Conservation (phyloP, 2,797 vertebrate species). For the Falco columbarius region DNA sequence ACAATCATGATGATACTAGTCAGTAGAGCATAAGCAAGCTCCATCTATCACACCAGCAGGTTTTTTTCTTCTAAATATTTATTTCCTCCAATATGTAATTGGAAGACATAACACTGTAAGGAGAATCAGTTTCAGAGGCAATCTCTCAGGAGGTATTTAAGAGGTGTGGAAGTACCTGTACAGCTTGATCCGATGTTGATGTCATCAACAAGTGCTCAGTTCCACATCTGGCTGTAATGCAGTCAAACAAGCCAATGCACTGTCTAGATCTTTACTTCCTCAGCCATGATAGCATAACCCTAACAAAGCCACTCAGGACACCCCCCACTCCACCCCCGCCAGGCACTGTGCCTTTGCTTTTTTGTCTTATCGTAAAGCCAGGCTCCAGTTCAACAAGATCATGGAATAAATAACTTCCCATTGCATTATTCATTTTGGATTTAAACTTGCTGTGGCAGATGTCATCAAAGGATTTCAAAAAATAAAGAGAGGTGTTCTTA, state of each 20-base stretch:
- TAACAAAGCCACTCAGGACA: neutral
- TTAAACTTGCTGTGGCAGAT: neutral
- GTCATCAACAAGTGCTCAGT: neutral
- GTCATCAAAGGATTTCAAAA: slow-evolving; percentile 3
- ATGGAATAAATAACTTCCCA: neutral
- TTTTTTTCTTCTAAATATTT: neutral
- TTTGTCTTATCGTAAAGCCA: neutral
- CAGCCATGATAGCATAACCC: neutral
- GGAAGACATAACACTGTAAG: neutral
- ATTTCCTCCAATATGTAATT: neutral
- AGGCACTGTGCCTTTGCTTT: neutral
- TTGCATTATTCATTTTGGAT: neutral
- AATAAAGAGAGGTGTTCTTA: neutral
- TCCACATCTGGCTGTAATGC: neutral
- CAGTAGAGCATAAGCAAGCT: neutral
- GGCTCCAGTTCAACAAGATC: neutral
- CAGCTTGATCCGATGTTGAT: neutral
- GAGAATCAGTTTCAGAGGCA: neutral
- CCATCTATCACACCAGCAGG: neutral
- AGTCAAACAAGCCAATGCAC: neutral
- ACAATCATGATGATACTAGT: neutral
- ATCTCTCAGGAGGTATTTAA: neutral
- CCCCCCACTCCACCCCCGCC: neutral
- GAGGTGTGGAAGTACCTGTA: neutral
- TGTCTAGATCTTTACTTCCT: neutral